Evolutionary conservation across 2,797 vertebrate genomes (phyloP), one percentile per base, ranked within the genome.

Genomic region (Sus cebifrons): DNA sequence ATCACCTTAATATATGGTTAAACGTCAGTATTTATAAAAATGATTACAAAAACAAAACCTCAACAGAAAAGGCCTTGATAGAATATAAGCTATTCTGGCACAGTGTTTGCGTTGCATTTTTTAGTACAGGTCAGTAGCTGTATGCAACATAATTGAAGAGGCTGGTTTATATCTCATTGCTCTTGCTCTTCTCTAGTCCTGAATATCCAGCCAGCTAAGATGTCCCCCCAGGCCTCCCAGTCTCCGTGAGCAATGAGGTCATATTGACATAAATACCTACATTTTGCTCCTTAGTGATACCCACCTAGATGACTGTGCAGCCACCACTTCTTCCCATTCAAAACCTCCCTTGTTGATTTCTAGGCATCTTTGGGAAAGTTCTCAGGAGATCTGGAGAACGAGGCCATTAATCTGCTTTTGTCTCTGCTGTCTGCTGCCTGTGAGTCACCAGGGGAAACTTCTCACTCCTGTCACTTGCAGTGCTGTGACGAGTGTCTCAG

Each of bases 41-140:
- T 85, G 2, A 79, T 94, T 91, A 75, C 14, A 60, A 84, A 93
- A 90, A 62, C 83, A 92, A 74, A 95, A 64, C 18, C 20, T 81
- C 70, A 88, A 67, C 73, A 79, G 23, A 92, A 86, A 88, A 73
- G 62, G 21, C 8, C 81, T 75, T 20, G 4, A 13, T 77, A 77
- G 40, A 91, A 44, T 58, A 29, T 56, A 82, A 70, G 27, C 17
- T 71, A 27, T 93, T 25, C 44, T 67, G 56, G 7, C 44, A 64
- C 77, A 73, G 67, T 36, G 18, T 60, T 64, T 87, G 52, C 4
- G 40, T 20, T 97, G 58, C 23, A 13, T 21, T 73, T 67, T 89
- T 65, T 67, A 82, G 56, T 5, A 54, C 52, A 20, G 25, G 20
- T 52, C 0, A 3, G 40, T 54, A 81, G 64, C 75, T 77, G 67